phyloP scores from a whole-genome alignment of 2,113 vertebrate species.

The Glaucomys volans region DNA sequence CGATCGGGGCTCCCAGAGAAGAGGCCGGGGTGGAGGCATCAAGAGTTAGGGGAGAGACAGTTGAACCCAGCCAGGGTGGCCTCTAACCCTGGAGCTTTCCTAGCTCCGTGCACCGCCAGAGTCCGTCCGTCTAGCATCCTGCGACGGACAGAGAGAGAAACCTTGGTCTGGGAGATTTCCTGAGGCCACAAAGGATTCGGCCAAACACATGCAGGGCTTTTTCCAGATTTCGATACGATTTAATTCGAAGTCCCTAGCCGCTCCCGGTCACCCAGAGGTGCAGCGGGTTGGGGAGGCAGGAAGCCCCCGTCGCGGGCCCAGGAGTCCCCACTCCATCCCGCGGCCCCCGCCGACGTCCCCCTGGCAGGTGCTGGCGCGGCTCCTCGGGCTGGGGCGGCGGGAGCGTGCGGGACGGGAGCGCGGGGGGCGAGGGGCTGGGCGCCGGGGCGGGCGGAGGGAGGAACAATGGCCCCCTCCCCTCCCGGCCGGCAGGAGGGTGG shows the following conservation, averaged over 20 bases:
- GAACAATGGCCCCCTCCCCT: slow-evolving; percentile 81
- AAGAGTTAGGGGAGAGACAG: background rate
- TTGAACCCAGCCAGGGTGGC: background rate
- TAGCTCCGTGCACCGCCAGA: background rate
- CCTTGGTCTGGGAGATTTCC: slow-evolving; percentile 26
- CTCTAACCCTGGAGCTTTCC: background rate
- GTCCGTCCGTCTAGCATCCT: background rate
- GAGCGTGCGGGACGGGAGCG: background rate
- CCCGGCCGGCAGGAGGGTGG: slow-evolving; percentile 79
- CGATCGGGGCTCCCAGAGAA: background rate
- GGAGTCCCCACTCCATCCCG: background rate
- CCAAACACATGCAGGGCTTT: background rate
- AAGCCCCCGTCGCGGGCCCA: background rate
- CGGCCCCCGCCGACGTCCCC: background rate
- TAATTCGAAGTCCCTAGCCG: slow-evolving; percentile 46
- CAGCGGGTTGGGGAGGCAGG: background rate
- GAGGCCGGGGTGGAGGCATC: background rate
- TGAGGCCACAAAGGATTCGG: slow-evolving; percentile 69
- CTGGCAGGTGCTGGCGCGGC: background rate
- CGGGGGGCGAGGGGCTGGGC: slow-evolving; percentile 6
- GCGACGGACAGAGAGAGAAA: slow-evolving; percentile 22
- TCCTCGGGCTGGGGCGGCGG: background rate
- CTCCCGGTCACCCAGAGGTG: background rate
- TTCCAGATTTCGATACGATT: slow-evolving; percentile 44
- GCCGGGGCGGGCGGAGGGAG: slow-evolving; percentile 76